Percentiles rank a stretch among this genome's conserved stretches.
Conservation (phyloP, 2,113 vertebrate genomes). For the Oryzias javanicus region DNA sequence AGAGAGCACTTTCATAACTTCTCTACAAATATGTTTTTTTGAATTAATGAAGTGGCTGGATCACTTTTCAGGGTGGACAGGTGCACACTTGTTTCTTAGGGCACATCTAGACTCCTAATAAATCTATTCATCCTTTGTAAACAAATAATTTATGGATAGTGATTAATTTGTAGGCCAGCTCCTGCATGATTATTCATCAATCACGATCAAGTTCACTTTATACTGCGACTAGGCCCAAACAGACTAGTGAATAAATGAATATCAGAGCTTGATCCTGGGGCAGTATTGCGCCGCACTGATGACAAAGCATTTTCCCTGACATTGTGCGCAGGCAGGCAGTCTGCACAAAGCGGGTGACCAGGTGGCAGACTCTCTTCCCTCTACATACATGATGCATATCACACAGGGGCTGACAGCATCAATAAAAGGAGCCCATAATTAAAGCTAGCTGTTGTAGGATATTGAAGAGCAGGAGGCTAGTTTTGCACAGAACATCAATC, state of each 20-base stretch:
- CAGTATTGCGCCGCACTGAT: conserved; percentile 48
- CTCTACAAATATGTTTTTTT: too few relatives aligned
- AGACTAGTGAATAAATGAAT: conserved; percentile 57
- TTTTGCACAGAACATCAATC: conserved; percentile 64
- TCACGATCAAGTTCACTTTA: conserved; percentile 61
- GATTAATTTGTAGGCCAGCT: conserved; percentile 34
- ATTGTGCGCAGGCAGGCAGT: conserved; percentile 35
- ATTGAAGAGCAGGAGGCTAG: conserved; percentile 36
- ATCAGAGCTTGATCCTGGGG: conserved; percentile 26
- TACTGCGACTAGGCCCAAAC: conserved; percentile 27
- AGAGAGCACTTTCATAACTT: too few relatives aligned
- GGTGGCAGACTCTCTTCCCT: conserved; percentile 53
- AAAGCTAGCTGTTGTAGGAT: conserved; percentile 56
- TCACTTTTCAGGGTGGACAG: background rate
- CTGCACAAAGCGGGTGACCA: conserved; percentile 29
- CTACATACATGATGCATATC: conserved; percentile 62
- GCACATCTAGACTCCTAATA: background rate
- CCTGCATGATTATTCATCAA: conserved; percentile 41
- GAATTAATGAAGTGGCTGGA: too few relatives aligned
- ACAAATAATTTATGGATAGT: conserved; percentile 19
- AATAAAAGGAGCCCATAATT: conserved; percentile 62
- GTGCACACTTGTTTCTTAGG: background rate
- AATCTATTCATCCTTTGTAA: background rate
- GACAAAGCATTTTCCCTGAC: conserved; percentile 63
- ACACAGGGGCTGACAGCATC: conserved; percentile 61